phyloP scores from a whole-genome alignment of 2,797 vertebrate species.

The Amblyraja radiata region DNA sequence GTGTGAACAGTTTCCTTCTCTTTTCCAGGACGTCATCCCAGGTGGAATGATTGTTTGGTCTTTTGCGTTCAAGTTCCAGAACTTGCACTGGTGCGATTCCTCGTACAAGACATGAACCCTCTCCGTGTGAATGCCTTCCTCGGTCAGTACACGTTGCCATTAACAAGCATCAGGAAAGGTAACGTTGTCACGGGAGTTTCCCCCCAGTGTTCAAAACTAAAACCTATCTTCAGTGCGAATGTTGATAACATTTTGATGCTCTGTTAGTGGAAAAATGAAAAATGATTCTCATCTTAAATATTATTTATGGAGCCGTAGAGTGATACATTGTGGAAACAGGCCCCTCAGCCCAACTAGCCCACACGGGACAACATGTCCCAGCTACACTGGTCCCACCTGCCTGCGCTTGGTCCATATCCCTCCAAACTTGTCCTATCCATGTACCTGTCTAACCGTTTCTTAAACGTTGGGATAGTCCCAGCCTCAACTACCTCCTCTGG shows the following conservation, averaged over 20 bases:
- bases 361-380: no score
- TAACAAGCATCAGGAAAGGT: constrained; percentile 76
- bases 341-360: no score
- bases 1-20: constrained; percentile 31
- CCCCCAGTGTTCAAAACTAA: not conserved
- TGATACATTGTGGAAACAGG: no score
- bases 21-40: constrained; percentile 64
- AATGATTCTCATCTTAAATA: not conserved
- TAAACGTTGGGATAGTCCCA: no score
- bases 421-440: no score
- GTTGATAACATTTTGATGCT: not conserved
- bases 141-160: constrained; percentile 75
- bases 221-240: not conserved
- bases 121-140: constrained; percentile 66
- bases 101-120: constrained; percentile 61
- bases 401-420: no score
- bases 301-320: not conserved
- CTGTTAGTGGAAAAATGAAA: not conserved
- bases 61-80: constrained; percentile 69
- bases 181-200: constrained; percentile 43
- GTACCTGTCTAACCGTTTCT: no score
- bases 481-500: no score
- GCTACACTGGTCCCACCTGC: no score
- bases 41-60: constrained; percentile 68
- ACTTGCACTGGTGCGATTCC: constrained; percentile 72